Evolutionary conservation across 2,888 invertebrate genomes (phyloP).

Genomic region (Priocnemis perturbator): DNA sequence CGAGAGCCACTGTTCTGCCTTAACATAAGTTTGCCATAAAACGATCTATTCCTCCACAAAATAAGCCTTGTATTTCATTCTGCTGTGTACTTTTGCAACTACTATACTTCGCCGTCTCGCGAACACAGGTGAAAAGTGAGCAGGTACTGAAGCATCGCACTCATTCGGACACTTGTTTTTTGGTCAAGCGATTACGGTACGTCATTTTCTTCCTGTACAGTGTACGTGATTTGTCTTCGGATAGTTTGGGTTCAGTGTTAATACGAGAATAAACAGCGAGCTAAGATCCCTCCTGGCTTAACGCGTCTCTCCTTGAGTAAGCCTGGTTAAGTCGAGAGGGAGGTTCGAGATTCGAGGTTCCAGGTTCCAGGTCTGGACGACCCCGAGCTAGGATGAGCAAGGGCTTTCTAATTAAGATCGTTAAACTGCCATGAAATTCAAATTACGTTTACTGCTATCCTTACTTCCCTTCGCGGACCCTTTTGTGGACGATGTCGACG

Average conservation of each 20-base stretch:
- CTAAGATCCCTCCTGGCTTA: conserved; percentile 64
- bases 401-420: conserved; percentile 74
- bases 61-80: too few relatives aligned
- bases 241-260: conserved; percentile 65
- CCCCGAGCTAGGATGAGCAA: conserved; percentile 56
- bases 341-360: conserved; percentile 59
- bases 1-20: too few relatives aligned
- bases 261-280: conserved; percentile 71
- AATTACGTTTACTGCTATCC: conserved; percentile 69
- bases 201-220: conserved; percentile 41
- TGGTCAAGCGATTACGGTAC: conserved; percentile 21
- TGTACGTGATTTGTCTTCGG: conserved; percentile 60
- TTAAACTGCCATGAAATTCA: conserved; percentile 74
- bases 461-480: conserved; percentile 57
- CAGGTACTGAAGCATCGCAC: neutral
- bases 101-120: too few relatives aligned
- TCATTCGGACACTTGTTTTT: neutral
- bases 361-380: conserved; percentile 50
- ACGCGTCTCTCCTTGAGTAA: conserved; percentile 64
- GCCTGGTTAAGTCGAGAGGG: conserved; percentile 61
- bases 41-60: too few relatives aligned
- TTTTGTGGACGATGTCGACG: conserved; percentile 48
- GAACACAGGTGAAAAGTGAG: too few relatives aligned
- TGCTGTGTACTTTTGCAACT: too few relatives aligned
- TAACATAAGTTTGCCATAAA: too few relatives aligned